A percentile compares a stretch with the other conserved stretches of the same genome.
phyloP scores from a whole-genome alignment of 1,140 invertebrate genomes.

The Nomia melanderi region DNA sequence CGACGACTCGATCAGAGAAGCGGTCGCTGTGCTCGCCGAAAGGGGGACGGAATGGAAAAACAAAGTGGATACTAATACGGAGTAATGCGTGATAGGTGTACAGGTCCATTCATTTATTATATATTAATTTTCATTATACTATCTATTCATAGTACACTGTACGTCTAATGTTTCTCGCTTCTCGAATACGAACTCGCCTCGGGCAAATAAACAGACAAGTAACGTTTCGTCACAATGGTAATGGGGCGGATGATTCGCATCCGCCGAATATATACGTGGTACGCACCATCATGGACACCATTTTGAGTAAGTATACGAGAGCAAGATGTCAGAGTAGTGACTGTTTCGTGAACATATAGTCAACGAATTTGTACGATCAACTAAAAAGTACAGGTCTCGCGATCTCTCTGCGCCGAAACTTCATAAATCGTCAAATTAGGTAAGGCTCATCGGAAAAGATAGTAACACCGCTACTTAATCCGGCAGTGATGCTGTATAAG shows the following conservation, averaged over 20 bases:
- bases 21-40: not conserved
- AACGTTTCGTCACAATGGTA: constrained; percentile 32
- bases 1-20: not conserved
- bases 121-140: constrained; percentile 77
- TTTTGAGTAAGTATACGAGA: constrained; percentile 49
- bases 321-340: constrained; percentile 28
- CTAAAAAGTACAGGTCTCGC: constrained; percentile 40
- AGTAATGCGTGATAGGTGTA: constrained; percentile 34
- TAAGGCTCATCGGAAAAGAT: constrained; percentile 22
- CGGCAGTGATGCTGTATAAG: constrained; percentile 61
- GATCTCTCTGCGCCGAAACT: constrained; percentile 33
- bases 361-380: constrained; percentile 45
- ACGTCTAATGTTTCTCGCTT: constrained; percentile 65
- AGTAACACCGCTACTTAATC: constrained; percentile 55
- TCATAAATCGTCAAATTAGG: constrained; percentile 27
- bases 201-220: constrained; percentile 42
- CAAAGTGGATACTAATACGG: too few species aligned
- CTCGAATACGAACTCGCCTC: constrained; percentile 69
- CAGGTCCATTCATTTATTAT: constrained; percentile 76
- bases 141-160: constrained; percentile 70
- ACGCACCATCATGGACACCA: constrained; percentile 19
- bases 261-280: constrained; percentile 5
- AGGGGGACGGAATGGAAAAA: not conserved
- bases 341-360: constrained; percentile 42
- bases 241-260: constrained; percentile 36